phyloP scores from a whole-genome alignment of 2,797 vertebrate species.

The Selene dorsalis region DNA sequence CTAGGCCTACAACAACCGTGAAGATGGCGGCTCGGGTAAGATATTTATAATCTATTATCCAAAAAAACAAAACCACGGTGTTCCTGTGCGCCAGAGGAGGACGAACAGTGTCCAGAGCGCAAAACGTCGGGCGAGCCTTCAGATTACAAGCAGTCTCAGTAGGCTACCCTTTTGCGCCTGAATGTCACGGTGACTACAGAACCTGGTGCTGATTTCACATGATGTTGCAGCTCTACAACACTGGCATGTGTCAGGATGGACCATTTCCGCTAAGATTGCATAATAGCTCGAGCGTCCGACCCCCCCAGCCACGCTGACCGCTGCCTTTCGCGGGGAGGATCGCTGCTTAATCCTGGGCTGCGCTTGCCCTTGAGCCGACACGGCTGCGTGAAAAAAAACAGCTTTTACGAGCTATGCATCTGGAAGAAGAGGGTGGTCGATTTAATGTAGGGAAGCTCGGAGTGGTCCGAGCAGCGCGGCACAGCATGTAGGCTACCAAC shows the following conservation, averaged over 20 bases:
- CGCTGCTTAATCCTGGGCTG: slow-evolving; percentile 52
- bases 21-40: slow-evolving; percentile 87
- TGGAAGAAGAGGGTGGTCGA: background rate
- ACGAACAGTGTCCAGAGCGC: background rate
- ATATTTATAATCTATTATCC: background rate
- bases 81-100: background rate
- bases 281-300: slow-evolving; percentile 1
- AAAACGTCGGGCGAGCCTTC: slow-evolving; percentile 58
- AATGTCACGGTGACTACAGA: slow-evolving; percentile 58
- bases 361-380: slow-evolving; percentile 73
- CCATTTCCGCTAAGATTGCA: background rate
- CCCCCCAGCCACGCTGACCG: background rate
- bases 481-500: background rate
- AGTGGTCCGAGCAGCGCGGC: background rate
- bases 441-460: background rate
- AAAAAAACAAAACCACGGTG: background rate
- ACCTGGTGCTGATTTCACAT: background rate
- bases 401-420: background rate
- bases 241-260: background rate
- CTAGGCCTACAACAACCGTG: slow-evolving; percentile 53
- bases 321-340: slow-evolving; percentile 11
- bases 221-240: background rate
- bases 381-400: slow-evolving; percentile 25
- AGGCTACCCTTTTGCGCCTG: slow-evolving; percentile 12
- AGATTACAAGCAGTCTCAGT: background rate